Conservation (phyloP, 1,140 invertebrate genomes). For the Drosophila navojoa region DNA sequence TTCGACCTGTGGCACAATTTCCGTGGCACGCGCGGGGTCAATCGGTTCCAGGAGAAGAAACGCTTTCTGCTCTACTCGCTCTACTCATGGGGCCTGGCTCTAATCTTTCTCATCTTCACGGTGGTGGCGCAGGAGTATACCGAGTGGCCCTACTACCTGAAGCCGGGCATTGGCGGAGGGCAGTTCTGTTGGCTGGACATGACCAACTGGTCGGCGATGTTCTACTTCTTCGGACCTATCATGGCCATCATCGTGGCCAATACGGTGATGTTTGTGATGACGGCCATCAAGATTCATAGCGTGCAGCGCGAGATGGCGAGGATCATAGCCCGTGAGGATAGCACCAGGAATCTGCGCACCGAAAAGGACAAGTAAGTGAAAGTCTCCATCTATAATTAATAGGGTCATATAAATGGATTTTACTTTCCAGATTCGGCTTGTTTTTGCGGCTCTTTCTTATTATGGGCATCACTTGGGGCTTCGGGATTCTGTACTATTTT, state of each 20-base stretch:
- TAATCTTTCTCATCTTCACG: constrained; percentile 84
- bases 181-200: constrained; percentile 86
- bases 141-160: constrained; percentile 80
- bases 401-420: neutral
- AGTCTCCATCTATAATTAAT: too few relatives aligned
- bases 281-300: constrained; percentile 88
- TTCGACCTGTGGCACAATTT: constrained; percentile 91
- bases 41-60: constrained; percentile 84
- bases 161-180: constrained; percentile 85
- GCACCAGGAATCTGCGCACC: constrained; percentile 85
- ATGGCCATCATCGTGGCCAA: constrained; percentile 89
- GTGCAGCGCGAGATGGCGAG: constrained; percentile 86
- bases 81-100: constrained; percentile 89
- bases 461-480: constrained; percentile 91
- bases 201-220: constrained; percentile 84
- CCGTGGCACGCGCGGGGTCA: constrained; percentile 85
- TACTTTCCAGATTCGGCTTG: constrained; percentile 86
- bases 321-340: constrained; percentile 87
- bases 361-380: constrained; percentile 86
- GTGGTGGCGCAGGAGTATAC: constrained; percentile 84
- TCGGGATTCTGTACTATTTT: constrained; percentile 88
- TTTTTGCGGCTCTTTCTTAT: constrained; percentile 89
- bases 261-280: constrained; percentile 89
- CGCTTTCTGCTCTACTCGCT: constrained; percentile 88
- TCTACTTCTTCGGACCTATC: constrained; percentile 91